Evolutionary conservation across 2,888 invertebrate genomes (phyloP).

Genomic region (Tipula vernalis): DNA sequence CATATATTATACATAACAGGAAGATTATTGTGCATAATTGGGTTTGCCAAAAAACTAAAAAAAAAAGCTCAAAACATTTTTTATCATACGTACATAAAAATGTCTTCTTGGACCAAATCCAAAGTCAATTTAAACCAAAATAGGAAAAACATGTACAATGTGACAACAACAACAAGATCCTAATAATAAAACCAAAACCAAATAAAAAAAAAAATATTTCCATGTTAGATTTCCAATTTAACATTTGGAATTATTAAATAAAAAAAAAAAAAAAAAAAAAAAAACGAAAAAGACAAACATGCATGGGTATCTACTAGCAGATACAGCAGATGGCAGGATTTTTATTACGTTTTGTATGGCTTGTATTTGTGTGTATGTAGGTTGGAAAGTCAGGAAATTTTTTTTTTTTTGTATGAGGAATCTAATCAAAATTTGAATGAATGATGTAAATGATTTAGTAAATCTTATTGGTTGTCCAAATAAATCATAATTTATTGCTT

Average conservation of each 20-base stretch:
- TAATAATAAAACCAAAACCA: neutral
- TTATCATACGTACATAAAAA: neutral
- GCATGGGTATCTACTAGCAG: neutral
- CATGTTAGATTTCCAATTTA: neutral
- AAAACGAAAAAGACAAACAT: neutral
- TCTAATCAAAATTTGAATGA: neutral
- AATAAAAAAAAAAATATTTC: neutral
- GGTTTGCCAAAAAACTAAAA: neutral
- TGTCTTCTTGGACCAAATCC: neutral
- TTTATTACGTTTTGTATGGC: neutral
- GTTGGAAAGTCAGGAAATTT: neutral
- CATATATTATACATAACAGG: neutral
- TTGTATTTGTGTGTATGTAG: neutral
- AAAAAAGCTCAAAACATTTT: neutral
- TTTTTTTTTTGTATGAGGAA: neutral
- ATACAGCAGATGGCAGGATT: neutral
- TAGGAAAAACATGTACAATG: neutral
- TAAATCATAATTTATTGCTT: no score
- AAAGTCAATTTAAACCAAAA: neutral
- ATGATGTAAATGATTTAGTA: no score
- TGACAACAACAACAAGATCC: neutral
- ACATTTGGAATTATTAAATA: neutral
- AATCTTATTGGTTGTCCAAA: no score
- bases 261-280: no score
- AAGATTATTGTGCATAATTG: conserved; percentile 4